Conservation (phyloP, 2,797 vertebrate species). For the Danionella dracula region DNA sequence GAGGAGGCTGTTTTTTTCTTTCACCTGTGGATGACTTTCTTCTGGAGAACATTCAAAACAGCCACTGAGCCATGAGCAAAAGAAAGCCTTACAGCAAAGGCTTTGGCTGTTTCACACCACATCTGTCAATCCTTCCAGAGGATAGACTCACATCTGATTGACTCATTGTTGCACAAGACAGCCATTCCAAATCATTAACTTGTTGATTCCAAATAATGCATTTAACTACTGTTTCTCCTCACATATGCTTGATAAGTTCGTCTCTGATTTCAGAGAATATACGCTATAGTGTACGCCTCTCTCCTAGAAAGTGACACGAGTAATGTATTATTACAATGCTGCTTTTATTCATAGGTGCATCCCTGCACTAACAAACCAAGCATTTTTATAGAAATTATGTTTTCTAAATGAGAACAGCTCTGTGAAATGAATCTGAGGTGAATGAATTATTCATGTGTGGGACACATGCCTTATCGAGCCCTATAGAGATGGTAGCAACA, state of each 20-base stretch:
- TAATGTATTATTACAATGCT: slow-evolving; percentile 39
- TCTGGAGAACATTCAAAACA: slow-evolving; percentile 5
- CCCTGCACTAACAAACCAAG: slow-evolving; percentile 30
- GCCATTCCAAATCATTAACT: slow-evolving; percentile 17
- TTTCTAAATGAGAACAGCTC: not conserved
- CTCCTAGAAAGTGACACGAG: slow-evolving; percentile 17
- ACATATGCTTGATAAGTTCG: slow-evolving; percentile 18
- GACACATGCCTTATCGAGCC: slow-evolving; percentile 21
- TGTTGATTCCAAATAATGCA: slow-evolving; percentile 8
- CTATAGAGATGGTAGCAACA: not conserved
- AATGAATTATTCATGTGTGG: not conserved
- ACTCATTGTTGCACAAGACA: not conserved
- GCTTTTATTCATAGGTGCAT: slow-evolving; percentile 39
- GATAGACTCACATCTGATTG: not conserved
- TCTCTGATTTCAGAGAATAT: too few relatives aligned
- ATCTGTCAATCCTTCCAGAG: slow-evolving; percentile 2
- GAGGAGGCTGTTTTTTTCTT: not conserved
- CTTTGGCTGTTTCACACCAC: not conserved
- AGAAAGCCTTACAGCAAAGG: slow-evolving; percentile 20
- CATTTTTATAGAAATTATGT: not conserved
- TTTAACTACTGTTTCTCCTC: slow-evolving; percentile 18
- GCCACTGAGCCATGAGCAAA: slow-evolving; percentile 9
- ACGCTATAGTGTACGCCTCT: too few relatives aligned
- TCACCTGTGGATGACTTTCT: slow-evolving; percentile 31
- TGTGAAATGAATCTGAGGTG: not conserved